Evolutionary conservation across 1,140 invertebrate genomes (phyloP).

Genomic region (Hycleus phaleratus): DNA sequence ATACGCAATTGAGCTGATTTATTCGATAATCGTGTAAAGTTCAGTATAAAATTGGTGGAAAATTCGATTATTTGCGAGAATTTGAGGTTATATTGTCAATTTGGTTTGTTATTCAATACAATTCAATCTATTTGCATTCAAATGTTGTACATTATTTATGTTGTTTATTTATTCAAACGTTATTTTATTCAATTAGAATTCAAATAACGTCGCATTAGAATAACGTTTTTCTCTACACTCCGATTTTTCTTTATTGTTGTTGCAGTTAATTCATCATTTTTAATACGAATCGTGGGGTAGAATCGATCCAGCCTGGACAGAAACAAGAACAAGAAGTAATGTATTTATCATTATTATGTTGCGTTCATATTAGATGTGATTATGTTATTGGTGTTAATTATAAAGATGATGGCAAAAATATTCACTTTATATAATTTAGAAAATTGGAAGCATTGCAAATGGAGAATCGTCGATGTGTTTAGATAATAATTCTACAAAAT

Average conservation of each 20-base stretch:
- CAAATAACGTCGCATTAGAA: slow-evolving; percentile 3
- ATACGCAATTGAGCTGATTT: no score
- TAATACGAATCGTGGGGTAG: no score
- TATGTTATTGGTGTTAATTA: slow-evolving; percentile 11
- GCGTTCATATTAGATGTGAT: slow-evolving; percentile 14
- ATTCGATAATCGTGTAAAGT: no score
- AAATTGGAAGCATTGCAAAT: slow-evolving; percentile 39
- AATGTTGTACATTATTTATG: no score
- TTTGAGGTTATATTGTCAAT: slow-evolving; percentile 17
- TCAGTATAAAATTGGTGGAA: no score
- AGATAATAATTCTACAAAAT: slow-evolving; percentile 27
- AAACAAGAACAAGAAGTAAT: slow-evolving; percentile 23
- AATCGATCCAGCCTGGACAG: neutral
- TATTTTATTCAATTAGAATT: no score
- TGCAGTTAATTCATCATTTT: neutral
- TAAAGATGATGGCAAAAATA: slow-evolving; percentile 24
- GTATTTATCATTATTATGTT: slow-evolving; percentile 28
- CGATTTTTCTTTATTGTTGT: neutral
- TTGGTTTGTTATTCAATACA: slow-evolving; percentile 2
- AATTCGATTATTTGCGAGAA: neutral
- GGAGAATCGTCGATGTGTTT: slow-evolving; percentile 32
- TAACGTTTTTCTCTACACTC: neutral
- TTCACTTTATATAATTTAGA: slow-evolving; percentile 24
- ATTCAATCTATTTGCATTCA: slow-evolving; percentile 16
- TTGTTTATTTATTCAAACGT: no score